phyloP scores from a whole-genome alignment of 2,888 invertebrate species.

The Pachycephus smyrnensis region DNA sequence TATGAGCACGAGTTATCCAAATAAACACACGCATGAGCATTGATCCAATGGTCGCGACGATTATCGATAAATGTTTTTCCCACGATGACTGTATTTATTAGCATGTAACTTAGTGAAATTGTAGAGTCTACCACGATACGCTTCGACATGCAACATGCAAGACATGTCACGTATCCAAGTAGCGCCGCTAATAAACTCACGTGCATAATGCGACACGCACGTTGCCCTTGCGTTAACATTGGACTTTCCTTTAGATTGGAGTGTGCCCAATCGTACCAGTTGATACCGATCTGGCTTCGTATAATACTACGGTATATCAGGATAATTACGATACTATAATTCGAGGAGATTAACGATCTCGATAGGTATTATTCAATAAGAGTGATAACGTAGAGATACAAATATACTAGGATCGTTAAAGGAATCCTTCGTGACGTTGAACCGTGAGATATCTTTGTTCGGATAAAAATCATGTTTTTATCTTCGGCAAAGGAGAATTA shows the following conservation, averaged over 20 bases:
- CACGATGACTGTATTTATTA: neutral
- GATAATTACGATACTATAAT: neutral
- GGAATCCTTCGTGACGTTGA: neutral
- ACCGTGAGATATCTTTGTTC: neutral
- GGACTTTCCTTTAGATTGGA: neutral
- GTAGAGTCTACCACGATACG: neutral
- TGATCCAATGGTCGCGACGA: neutral
- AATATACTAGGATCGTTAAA: neutral
- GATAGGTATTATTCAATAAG: neutral
- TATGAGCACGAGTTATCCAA: neutral
- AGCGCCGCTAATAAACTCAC: slow-evolving; percentile 37
- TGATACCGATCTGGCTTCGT: neutral
- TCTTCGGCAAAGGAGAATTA: neutral
- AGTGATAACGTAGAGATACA: neutral
- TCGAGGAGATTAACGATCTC: neutral
- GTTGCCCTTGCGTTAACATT: neutral
- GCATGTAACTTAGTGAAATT: neutral
- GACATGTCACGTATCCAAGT: slow-evolving; percentile 45
- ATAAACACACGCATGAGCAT: neutral
- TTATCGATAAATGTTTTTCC: neutral
- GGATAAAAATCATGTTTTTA: neutral
- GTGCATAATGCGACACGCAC: slow-evolving; percentile 20
- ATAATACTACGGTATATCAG: neutral
- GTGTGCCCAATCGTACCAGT: neutral
- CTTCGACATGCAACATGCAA: slow-evolving; percentile 49